Base-by-base conservation (phyloP, 2,888 invertebrate species). In the Pseudoips prasinana region DNA sequence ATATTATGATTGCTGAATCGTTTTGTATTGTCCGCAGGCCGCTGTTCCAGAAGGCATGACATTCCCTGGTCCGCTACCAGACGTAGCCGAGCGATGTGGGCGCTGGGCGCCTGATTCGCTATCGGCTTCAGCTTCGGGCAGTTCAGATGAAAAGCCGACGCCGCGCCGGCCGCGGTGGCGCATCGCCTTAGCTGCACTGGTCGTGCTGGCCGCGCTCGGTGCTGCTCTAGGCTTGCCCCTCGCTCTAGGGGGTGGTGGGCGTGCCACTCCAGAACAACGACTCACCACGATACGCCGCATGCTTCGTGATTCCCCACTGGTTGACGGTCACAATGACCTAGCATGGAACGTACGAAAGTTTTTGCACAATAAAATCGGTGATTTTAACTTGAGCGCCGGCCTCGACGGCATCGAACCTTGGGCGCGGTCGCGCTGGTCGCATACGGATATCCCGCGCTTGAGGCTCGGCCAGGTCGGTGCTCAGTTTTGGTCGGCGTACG, bases 311-410 rank as follows among this genome's bases (percentile, higher is more conserved):
- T 90, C 91, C 33, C 94, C 94, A 33, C 90, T 94, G 49, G 92
- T 94, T 58, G 94, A 95, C 73, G 95, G 95, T 46, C 96, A 96
- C 84, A 94, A 96, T 81, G 96, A 96, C 74, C 89, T 96, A 64
- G 95, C 96, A 18, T 96, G 96, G 96, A 96, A 96, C 78, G 92
- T 96, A 46, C 90, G 96, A 44, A 95, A 95, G 78, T 96, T 96
- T 82, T 92, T 95, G 31, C 95, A 95, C 82, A 96, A 96, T 75
- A 93, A 93, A 78, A 90, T 95, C 51, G 86, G 90, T 41, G 90
- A 90, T 45, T 90, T 93, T 53, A 92, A 94, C 73, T 86, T 94
- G 65, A 92, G 92, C 60, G 90, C 90, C 46, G 90, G 92, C 50
- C 84, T 94, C 39, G 91, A 91, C 46, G 88, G 90, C 39, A 90